phyloP scores from a whole-genome alignment of 2,797 vertebrate species.

The Sphaeramia orbicularis region DNA sequence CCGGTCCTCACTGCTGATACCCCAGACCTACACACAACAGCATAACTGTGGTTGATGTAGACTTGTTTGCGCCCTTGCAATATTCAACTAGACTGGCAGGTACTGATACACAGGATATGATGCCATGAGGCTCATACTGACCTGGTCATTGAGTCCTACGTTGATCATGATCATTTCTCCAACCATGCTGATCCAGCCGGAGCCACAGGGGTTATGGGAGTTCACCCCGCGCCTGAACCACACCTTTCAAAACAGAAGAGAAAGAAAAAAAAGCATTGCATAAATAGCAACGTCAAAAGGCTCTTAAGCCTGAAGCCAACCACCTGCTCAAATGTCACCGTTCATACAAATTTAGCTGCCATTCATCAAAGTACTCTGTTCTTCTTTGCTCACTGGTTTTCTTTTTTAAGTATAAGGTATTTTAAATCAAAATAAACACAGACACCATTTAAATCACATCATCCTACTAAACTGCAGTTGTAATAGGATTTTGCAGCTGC shows the following conservation, averaged over 20 bases:
- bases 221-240: slow-evolving; percentile 98
- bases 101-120: not conserved
- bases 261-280: not conserved
- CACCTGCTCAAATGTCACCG: not conserved
- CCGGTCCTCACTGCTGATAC: slow-evolving; percentile 90
- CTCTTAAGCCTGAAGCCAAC: not conserved
- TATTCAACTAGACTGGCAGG: not conserved
- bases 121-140: slow-evolving; percentile 42
- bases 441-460: too few relatives aligned
- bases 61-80: not conserved
- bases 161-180: slow-evolving; percentile 96
- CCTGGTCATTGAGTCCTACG: slow-evolving; percentile 96
- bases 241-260: slow-evolving; percentile 83
- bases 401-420: not conserved
- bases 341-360: not conserved
- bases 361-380: not conserved
- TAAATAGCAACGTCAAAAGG: not conserved
- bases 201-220: slow-evolving; percentile 95
- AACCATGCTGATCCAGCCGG: slow-evolving; percentile 97
- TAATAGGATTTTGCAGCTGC: too few relatives aligned
- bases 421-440: not conserved
- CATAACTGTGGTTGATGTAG: not conserved
- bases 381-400: not conserved
- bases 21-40: slow-evolving; percentile 89
- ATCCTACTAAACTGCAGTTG: too few relatives aligned